Evolutionary conservation across 2,797 vertebrate genomes (phyloP).

Genomic region (Chanos chanos): DNA sequence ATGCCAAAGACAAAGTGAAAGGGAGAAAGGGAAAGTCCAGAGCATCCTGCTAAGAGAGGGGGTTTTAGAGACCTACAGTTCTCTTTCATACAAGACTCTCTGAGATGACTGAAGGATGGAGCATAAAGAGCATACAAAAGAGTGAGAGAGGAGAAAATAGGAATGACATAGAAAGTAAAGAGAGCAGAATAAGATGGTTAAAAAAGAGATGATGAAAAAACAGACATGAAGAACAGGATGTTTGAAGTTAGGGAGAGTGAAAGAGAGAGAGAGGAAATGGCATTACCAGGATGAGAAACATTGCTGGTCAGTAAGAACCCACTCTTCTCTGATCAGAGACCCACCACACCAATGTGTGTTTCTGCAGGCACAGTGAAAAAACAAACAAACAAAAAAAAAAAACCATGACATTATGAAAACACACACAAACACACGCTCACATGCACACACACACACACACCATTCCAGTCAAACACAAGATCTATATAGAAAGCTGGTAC

Average conservation of each 20-base stretch:
- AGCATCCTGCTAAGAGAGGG: neutral
- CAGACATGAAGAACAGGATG: neutral
- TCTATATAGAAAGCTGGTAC: no score
- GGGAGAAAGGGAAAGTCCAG: neutral
- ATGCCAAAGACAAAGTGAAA: slow-evolving; percentile 10
- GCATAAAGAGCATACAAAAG: no score
- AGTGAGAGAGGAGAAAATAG: no score
- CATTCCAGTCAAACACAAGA: no score
- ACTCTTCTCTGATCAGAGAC: slow-evolving; percentile 90
- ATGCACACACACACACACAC: no score
- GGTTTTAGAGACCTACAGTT: neutral
- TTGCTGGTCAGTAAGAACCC: slow-evolving; percentile 93
- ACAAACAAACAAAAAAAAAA: no score
- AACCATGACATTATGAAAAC: no score
- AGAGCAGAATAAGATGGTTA: neutral
- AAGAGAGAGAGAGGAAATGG: neutral
- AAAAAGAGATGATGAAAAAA: neutral
- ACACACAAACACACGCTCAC: no score
- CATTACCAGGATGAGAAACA: slow-evolving; percentile 91
- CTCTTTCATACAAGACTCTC: neutral
- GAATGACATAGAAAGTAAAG: neutral
- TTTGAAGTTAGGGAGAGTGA: neutral
- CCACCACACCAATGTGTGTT: slow-evolving; percentile 91
- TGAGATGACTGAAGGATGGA: neutral
- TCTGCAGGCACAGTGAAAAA: slow-evolving; percentile 62